Evolutionary conservation across 2,888 invertebrate genomes (phyloP), one percentile per base, ranked within the genome.

Genomic region (Ochropleura plecta): DNA sequence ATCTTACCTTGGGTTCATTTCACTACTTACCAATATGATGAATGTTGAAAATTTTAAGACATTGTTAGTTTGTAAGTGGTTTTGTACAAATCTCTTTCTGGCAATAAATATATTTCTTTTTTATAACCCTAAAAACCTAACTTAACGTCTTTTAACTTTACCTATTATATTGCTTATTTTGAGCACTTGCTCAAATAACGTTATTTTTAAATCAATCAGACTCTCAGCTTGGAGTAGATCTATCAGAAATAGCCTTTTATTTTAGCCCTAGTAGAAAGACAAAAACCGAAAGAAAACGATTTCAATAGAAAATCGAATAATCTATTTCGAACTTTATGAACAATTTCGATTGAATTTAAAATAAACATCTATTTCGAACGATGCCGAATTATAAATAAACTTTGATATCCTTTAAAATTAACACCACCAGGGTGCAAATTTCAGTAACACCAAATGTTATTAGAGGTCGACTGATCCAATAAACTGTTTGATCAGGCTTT

Each of bases 391-490:
- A 7, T 12, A 46, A 20, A 51, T 75, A 48, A 73, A 42, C 10
- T 51, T 12, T 5, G 16, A 44, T 57, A 3, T 8, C 7, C 10
- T 51, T 65, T 59, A 76, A n/a, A 48, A n/a, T 59, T 51, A 18
- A 46, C 57, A 66, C 9, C 7, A 16, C 18, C 10, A 4, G 5
- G 48, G 42, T 30, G 9, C 3, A 65, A 76, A 18, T 42, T 46
- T 46, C 12, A 7, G 55, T 20, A 63, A 42, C 10, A 59, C 2
- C 0, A 51, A 67, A 67, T 76, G 20, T 76, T 66, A 60, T 51
- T 46, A 51, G 18, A 48, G 18, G 51, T 3, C 10, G 14, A 42
- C 18, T 48, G 16, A 48, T 53, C 18, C 46, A 40, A 67, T 46
- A 55, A 42, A 48, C 16, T 76, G 40, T 59, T 60, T 60, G 44